phyloP scores from a whole-genome alignment of 2,113 vertebrate genomes.

The Emberiza fucata region DNA sequence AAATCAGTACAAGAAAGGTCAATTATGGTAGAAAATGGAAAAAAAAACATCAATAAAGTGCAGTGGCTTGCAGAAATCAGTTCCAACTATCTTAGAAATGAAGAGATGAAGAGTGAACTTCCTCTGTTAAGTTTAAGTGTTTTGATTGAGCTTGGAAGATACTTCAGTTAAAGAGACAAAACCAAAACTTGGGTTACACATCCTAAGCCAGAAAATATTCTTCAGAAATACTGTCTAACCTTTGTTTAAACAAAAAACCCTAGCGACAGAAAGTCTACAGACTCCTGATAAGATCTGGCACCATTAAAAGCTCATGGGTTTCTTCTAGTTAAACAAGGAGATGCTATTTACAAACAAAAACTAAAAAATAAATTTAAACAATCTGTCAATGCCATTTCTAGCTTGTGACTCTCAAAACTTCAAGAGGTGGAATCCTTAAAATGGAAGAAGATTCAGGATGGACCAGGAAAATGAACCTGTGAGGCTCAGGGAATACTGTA shows the following conservation, averaged over 20 bases:
- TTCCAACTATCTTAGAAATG: not conserved
- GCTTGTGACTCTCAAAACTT: accelerated
- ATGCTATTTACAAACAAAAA: not conserved
- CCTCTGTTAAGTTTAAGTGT: not conserved
- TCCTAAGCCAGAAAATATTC: not conserved
- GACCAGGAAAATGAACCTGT: accelerated
- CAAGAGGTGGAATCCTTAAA: not conserved
- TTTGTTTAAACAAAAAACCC: not conserved
- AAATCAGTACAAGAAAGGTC: not conserved
- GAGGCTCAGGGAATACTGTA: not conserved
- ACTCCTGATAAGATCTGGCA: not conserved
- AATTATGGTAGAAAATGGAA: not conserved
- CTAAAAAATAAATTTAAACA: not conserved
- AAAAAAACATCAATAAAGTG: not conserved
- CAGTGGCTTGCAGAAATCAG: accelerated
- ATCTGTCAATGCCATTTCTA: accelerated
- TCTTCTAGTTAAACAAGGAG: not conserved
- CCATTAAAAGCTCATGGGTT: not conserved
- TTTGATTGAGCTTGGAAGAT: not conserved
- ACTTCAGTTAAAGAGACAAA: not conserved
- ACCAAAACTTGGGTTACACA: not conserved
- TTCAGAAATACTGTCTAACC: not conserved
- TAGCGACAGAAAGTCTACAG: not conserved
- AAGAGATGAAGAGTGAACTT: not conserved
- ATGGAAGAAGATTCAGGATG: not conserved